phyloP scores from a whole-genome alignment of 2,888 invertebrate genomes.

The Philereme transversata region DNA sequence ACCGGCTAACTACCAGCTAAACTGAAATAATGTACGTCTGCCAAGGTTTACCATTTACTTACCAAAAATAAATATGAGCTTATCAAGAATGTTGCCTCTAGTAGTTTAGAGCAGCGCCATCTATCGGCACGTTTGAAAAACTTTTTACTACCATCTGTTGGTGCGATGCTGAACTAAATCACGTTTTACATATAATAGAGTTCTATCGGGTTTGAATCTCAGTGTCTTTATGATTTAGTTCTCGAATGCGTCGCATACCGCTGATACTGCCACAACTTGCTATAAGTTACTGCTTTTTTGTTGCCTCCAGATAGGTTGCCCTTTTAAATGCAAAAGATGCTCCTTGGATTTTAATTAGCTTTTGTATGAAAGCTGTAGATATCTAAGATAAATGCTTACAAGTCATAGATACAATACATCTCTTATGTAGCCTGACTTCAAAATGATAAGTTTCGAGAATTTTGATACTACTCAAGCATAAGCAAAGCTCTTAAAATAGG shows the following conservation, averaged over 20 bases:
- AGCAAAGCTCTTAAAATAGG: no score
- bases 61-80: slow-evolving; percentile 73
- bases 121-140: slow-evolving; percentile 41
- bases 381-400: no score
- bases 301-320: no score
- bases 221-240: slow-evolving; percentile 12
- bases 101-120: slow-evolving; percentile 49
- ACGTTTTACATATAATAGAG: neutral
- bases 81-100: slow-evolving; percentile 43
- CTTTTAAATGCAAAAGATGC: no score
- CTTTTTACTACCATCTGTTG: slow-evolving; percentile 30
- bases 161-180: slow-evolving; percentile 19
- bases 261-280: no score
- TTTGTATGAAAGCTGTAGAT: no score
- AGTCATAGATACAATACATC: no score
- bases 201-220: slow-evolving; percentile 25
- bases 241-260: neutral
- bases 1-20: slow-evolving; percentile 41
- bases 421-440: no score
- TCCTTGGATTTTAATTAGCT: no score
- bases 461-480: no score
- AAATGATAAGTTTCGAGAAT: no score
- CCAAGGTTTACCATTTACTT: slow-evolving; percentile 54
- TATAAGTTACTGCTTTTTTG: no score
- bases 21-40: slow-evolving; percentile 44